Evolutionary conservation across 2,888 invertebrate species (phyloP).

Genomic region (Adela reaumurella): DNA sequence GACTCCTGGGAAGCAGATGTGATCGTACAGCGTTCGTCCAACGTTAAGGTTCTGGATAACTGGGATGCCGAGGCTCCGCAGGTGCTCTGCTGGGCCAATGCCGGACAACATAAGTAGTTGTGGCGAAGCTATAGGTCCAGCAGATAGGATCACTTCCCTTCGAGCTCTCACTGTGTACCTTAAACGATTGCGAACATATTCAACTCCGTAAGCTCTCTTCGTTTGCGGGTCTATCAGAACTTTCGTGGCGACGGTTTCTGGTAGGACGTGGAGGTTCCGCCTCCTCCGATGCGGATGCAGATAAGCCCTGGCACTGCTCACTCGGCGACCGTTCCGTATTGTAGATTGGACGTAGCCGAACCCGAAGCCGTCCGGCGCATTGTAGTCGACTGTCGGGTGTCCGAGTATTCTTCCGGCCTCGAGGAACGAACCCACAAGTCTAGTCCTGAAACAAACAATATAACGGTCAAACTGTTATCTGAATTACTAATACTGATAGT

Average conservation of each 20-base stretch:
- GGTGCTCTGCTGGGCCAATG: conserved; percentile 59
- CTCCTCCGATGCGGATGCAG: conserved; percentile 48
- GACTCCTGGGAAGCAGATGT: conserved; percentile 61
- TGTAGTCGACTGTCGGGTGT: conserved; percentile 63
- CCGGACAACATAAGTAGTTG: conserved; percentile 81
- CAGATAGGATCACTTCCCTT: conserved; percentile 69
- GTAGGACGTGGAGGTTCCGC: conserved; percentile 55
- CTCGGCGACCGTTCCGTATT: conserved; percentile 53
- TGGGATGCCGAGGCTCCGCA: conserved; percentile 47
- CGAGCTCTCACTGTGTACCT: conserved; percentile 46
- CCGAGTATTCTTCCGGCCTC: conserved; percentile 62
- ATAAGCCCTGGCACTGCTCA: conserved; percentile 59
- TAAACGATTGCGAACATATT: conserved; percentile 40
- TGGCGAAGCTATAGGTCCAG: conserved; percentile 76
- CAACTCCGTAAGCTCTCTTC: conserved; percentile 51
- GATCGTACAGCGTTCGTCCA: conserved; percentile 62
- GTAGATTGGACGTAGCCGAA: conserved; percentile 62
- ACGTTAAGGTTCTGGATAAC: conserved; percentile 59
- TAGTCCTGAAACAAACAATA: conserved; percentile 22
- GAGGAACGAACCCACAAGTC: conserved; percentile 61
- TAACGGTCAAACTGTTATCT: no score
- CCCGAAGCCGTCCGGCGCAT: conserved; percentile 53
- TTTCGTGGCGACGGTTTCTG: conserved; percentile 50
- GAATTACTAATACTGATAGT: no score
- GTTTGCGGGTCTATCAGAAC: conserved; percentile 47